Evolutionary conservation across 2,888 invertebrate species (phyloP), one percentile per base, ranked within the genome.

Genomic region (Lycocerus yunnanus): DNA sequence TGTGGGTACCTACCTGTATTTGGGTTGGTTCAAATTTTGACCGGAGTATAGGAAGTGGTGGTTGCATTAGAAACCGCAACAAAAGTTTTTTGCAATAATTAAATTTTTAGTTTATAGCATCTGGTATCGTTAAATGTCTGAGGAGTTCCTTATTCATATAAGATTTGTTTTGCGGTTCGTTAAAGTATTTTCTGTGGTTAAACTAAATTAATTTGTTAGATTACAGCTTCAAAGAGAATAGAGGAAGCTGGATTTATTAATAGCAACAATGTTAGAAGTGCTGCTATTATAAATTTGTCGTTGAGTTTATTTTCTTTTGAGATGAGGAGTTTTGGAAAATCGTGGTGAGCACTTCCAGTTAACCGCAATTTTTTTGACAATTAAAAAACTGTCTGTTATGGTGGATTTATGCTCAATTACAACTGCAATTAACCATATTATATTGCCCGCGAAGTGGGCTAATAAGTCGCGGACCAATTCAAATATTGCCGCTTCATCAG

Each of bases 141-240:
- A 27, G 13, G 27, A 27, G 27, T 27, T 27, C 27, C 27, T 43
- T 10, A 5, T 18, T 18, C 61, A 18, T 63, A 13, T 16, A 14
- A 69, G 69, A 69, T 69, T 69, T 69, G 69, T 69, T 69, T 21
- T 69, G 69, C 69, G 69, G 69, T 69, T 69, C 27, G 10, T 60
- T 16, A 69, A 69, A 63, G 15, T 16, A 63, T 43, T n/a, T n/a
- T 69, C 43, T 69, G 69, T 27, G 69, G 69, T 63, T 43, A 43
- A 69, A 63, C 21, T 69, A 63, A 63, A 69, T 69, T 69, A 61
- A 69, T 69, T 69, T 61, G 27, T 63, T 63, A 63, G 43, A 43
- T 43, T 43, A 63, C 61, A 63, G 18, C 18, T 18, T 63, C 61
- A 63, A 63, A 63, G 61, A 63, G 20, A 63, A 63, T 16, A 63